Evolutionary conservation across 2,113 vertebrate genomes (phyloP), one percentile per base, ranked within the genome.

Genomic region (Triplophysa rosa): DNA sequence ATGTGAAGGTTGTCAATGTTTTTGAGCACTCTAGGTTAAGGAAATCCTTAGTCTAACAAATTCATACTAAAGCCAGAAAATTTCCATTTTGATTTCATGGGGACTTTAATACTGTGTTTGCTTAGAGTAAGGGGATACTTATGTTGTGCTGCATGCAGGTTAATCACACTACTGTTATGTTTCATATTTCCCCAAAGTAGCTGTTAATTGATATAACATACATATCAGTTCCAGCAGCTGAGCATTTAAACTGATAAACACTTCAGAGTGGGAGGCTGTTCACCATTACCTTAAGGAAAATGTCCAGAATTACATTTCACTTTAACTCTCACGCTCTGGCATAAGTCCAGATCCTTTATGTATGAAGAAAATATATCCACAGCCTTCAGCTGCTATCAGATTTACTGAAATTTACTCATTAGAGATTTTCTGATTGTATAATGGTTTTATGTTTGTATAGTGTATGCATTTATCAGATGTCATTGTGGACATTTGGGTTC

Each of bases 361-460:
- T 13, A 21, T 54, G 16, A 77, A 19, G 2, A 74, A 63, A 47
- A 14, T 3, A 45, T 61, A 54, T 75, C 72, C 40, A 13, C 40
- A 42, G 21, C 54, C 33, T 23, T 49, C 23, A 63, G 21, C 16
- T 26, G 58, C 45, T 63, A 63, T 69, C 79, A 74, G 73, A 78
- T 40, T 33, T 66, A 80, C 81, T 85, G 10, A 58, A 29, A 71
- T 73, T 40, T 1, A 61, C 54, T 74, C 72, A 37, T 37, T 37
- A 37, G 33, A 37, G 33, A 37, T 45, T 63, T n/a, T 19, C 40
- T 26, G 40, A 74, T 29, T 13, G 56, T 37, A 26, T 74, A 59
- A 61, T 47, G 19, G 42, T 59, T 59, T 11, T 58, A 70, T 40
- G 26, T 59, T 13, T 54, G 40, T 67, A 5, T 6, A 17, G 1